phyloP scores from a whole-genome alignment of 2,113 vertebrate genomes.

The Vombatus ursinus region DNA sequence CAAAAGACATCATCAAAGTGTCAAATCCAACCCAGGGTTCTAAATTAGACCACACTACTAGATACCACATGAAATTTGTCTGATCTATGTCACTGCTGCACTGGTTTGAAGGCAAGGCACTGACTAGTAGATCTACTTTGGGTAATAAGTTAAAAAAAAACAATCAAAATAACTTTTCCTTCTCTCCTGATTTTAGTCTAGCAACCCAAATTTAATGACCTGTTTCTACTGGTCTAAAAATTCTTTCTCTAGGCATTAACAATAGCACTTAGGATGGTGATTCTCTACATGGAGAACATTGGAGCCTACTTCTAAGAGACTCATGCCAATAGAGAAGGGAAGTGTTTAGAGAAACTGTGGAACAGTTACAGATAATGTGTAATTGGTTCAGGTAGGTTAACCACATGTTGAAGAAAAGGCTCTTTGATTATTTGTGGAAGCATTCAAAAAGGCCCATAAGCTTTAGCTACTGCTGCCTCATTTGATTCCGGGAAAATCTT shows the following conservation, averaged over 20 bases:
- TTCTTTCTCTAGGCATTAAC: no score
- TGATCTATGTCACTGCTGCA: background rate
- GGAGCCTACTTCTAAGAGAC: background rate
- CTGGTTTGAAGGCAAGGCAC: background rate
- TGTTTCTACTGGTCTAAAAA: no score
- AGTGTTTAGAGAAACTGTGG: background rate
- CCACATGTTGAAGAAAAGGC: background rate
- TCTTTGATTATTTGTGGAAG: background rate
- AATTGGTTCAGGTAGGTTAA: background rate
- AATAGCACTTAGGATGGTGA: background rate
- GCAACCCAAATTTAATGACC: no score
- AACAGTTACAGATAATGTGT: background rate
- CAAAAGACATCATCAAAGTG: slow-evolving; percentile 29
- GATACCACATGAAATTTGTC: background rate
- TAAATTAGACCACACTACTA: background rate
- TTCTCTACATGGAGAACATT: background rate
- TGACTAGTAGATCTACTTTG: background rate
- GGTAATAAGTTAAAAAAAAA: slow-evolving; percentile 5
- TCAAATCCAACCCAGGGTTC: slow-evolving; percentile 1
- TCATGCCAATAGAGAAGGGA: background rate
- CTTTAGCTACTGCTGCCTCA: background rate
- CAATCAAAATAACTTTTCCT: background rate
- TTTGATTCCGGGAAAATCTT: background rate
- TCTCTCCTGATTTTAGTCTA: background rate
- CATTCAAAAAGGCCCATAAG: background rate